These are phyloP conservation scores for Procambarus virginalis DNA, from an alignment of 1,140 invertebrate species.

Conservation along the genomic window DNA sequence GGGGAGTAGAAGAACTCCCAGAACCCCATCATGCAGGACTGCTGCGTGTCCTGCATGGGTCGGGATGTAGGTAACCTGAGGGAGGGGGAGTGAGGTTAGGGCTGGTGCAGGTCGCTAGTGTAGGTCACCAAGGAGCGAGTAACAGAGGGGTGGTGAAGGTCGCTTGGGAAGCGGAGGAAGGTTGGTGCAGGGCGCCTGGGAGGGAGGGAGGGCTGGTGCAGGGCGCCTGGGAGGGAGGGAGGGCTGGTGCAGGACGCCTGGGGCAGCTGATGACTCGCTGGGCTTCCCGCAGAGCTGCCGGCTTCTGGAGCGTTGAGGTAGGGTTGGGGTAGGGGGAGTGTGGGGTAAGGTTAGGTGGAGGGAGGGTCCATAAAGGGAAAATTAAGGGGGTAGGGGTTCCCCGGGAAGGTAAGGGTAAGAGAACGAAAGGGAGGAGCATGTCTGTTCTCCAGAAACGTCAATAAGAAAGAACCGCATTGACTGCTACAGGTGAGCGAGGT, in stretches of 20 bases:
- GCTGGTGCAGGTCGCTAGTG: not conserved
- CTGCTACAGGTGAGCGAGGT: no score
- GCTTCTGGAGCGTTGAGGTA: not conserved
- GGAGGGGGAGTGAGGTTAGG: no score
- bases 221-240: not conserved
- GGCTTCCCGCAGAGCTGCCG: constrained; percentile 25
- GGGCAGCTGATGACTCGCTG: constrained; percentile 14
- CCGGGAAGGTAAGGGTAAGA: not conserved
- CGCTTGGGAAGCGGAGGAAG: no score
- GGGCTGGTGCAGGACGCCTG: not conserved
- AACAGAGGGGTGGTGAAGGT: not conserved
- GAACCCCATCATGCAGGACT: no score
- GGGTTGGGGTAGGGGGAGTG: not conserved
- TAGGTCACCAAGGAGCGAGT: no score
- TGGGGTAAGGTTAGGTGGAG: not conserved
- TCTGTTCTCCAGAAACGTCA: no score
- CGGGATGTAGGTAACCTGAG: no score
- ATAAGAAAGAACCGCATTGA: no score
- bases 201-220: not conserved
- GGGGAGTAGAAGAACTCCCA: no score
- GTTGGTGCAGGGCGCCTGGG: not conserved
- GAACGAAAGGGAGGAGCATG: not conserved
- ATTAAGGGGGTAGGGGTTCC: not conserved
- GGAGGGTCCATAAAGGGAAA: not conserved
- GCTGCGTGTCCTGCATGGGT: no score